Conservation (phyloP, 2,113 vertebrate genomes). For the Eulemur macaco region DNA sequence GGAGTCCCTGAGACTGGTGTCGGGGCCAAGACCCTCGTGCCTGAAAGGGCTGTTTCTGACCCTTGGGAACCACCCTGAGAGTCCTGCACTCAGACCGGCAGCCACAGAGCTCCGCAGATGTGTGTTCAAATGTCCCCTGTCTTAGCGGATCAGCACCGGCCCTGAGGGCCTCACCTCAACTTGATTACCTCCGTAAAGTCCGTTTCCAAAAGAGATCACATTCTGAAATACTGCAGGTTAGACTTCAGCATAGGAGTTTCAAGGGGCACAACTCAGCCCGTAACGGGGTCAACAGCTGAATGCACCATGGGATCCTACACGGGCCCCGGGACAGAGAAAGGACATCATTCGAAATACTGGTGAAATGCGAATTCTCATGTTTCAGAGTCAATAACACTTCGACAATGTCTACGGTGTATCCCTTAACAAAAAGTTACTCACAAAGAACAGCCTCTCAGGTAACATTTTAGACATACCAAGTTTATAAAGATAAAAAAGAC, state of each 20-base stretch:
- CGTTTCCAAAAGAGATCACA: no score
- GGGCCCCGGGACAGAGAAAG: no score
- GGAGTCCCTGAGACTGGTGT: accelerated
- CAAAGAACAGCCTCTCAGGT: not conserved
- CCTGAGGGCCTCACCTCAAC: accelerated
- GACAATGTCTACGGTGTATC: not conserved
- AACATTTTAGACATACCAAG: not conserved
- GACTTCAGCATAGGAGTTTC: accelerated
- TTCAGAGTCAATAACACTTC: not conserved
- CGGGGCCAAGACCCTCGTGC: accelerated
- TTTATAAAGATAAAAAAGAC: not conserved
- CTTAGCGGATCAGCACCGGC: accelerated
- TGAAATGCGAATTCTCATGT: not conserved
- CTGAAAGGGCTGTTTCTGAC: accelerated
- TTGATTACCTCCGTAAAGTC: not conserved
- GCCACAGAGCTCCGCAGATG: not conserved
- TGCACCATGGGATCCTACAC: accelerated
- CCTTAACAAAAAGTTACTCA: not conserved
- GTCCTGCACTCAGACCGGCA: accelerated
- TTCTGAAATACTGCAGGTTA: not conserved
- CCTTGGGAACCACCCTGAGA: accelerated
- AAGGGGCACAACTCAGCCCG: accelerated
- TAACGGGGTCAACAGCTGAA: accelerated
- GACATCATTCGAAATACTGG: accelerated
- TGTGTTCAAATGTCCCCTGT: no score